Conservation (phyloP, 1,140 invertebrate genomes). For the Zelostemma sp. region DNA sequence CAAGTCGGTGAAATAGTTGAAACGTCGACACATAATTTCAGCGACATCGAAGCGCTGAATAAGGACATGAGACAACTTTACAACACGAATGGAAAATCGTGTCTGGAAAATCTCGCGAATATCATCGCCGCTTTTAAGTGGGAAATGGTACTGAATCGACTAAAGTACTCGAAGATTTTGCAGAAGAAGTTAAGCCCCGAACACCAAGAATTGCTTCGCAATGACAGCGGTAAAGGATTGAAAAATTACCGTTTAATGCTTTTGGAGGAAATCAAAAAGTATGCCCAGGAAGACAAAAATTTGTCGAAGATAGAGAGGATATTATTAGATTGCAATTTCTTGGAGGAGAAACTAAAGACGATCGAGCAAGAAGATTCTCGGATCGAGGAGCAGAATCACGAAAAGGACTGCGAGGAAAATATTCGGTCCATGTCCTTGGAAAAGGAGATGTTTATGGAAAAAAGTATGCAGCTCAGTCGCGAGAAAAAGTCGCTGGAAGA, state of each 20-base stretch:
- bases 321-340: conserved; percentile 55
- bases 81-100: neutral
- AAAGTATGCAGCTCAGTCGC: conserved; percentile 10
- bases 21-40: neutral
- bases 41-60: neutral
- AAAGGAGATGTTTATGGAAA: conserved; percentile 20
- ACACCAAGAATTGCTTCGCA: neutral
- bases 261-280: conserved; percentile 10
- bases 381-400: conserved; percentile 19
- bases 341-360: conserved; percentile 52
- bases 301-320: conserved; percentile 54
- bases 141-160: neutral
- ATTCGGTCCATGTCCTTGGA: conserved; percentile 20
- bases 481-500: conserved; percentile 15
- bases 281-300: conserved; percentile 44
- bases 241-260: neutral
- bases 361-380: conserved; percentile 50
- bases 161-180: neutral
- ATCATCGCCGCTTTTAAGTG: neutral
- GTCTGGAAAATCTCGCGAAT: neutral
- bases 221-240: neutral
- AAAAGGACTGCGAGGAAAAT: conserved; percentile 24
- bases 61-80: neutral
- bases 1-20: neutral
- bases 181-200: neutral